Base-by-base conservation (phyloP, 2,113 vertebrate species). In the Elachura formosa region DNA sequence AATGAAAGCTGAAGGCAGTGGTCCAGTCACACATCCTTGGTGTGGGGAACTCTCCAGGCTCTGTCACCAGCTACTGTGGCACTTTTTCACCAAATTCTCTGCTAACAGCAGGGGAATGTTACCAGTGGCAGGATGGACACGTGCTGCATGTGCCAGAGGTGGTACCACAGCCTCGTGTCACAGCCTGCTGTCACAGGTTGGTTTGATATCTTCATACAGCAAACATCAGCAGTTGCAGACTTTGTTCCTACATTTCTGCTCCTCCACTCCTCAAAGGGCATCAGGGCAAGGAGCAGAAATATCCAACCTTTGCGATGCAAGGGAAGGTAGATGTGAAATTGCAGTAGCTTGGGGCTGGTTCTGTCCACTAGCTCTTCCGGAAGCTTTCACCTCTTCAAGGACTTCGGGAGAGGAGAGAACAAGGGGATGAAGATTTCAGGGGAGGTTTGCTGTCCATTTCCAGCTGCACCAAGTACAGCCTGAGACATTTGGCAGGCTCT, bases 101-200 rank as follows among this genome's bases (percentile, higher is more conserved):
- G 10, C 46, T 36, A 78, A 36, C 59, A 56, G 11, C 31, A 76
- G 38, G 11, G 49, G 9, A 54, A 11, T 5, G 24, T n/a, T 6
- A 8, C 25, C 68, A 26, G 6, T 23, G 52, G 46, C 31, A 41
- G 58, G 66, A 52, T 0, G 2, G 29, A 33, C 19, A 24, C 0
- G 0, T 21, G 24, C 40, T 77, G 73, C 31, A 38, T 0, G 0
- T 49, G 38, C 43, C 43, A 29, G 52, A 66, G 61, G 9, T 9
- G 45, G 12, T 31, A 2, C 1, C 10, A 6, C 66, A 36, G 78
- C 7, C 3, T 51, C 68, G 28, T 49, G 19, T 7, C 10, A 5
- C 63, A 36, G 76, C 9, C 3, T 51, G 71, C 33, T 48, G 21
- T 10, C 16, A 4, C 59, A 28, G 54, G 2, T 1, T 26, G 24